Conservation (phyloP, 92 coral and sea anemone genomes). For the Ricordea florida region DNA sequence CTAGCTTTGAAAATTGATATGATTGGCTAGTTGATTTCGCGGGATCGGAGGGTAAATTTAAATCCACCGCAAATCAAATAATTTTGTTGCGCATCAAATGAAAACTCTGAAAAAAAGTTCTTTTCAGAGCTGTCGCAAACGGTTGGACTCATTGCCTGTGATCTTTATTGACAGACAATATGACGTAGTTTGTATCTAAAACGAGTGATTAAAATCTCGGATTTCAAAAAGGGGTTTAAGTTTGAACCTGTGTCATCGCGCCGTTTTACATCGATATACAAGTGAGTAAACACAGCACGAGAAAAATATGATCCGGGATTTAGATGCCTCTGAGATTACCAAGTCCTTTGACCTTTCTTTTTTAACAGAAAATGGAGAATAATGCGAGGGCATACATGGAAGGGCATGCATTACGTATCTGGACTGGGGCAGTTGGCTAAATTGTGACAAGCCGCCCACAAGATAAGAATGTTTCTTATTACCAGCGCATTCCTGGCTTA, state of each 20-base stretch:
- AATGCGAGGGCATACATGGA: not conserved
- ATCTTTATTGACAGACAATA: too few species aligned
- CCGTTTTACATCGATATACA: constrained; percentile 1
- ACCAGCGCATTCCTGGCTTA: not conserved
- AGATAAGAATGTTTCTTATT: not conserved
- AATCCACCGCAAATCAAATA: too few species aligned
- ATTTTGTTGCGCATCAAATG: not conserved
- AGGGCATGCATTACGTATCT: not conserved
- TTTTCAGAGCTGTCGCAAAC: too few species aligned
- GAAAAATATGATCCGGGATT: constrained; percentile 2
- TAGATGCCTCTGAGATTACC: constrained; percentile 18
- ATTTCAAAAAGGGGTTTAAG: constrained; percentile 23
- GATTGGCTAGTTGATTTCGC: constrained; percentile 31
- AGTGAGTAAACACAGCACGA: constrained; percentile 4
- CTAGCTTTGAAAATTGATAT: too few species aligned
- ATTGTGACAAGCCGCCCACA: not conserved
- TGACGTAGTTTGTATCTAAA: not conserved
- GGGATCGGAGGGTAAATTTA: constrained; percentile 23
- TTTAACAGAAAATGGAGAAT: not conserved
- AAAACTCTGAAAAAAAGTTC: not conserved
- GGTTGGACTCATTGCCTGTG: too few species aligned
- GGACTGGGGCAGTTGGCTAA: not conserved
- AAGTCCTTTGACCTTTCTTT: not conserved
- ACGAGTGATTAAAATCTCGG: constrained; percentile 26
- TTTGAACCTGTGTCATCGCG: not conserved